phyloP scores from a whole-genome alignment of 2,797 vertebrate species.

The Gymnodraco acuticeps region DNA sequence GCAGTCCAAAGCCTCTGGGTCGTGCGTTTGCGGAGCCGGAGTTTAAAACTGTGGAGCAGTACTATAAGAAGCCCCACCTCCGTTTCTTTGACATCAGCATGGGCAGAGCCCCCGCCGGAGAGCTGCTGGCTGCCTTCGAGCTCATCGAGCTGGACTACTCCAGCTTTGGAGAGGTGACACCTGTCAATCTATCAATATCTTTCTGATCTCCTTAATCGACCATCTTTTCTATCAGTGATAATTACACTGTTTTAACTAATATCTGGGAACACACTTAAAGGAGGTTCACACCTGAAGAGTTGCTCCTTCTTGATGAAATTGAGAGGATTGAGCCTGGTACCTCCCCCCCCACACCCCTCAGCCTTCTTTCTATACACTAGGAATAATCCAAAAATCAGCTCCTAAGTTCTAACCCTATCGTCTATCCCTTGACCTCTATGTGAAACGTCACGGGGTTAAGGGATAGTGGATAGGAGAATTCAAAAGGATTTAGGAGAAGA shows the following conservation, averaged over 20 bases:
- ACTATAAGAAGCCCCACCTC: slow-evolving; percentile 86
- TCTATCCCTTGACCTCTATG: too few relatives aligned
- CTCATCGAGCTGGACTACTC: slow-evolving; percentile 94
- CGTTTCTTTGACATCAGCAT: slow-evolving; percentile 90
- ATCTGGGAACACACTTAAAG: background rate
- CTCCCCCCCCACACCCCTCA: too few relatives aligned
- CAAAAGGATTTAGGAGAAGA: too few relatives aligned
- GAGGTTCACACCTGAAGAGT: background rate
- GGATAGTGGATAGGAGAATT: too few relatives aligned
- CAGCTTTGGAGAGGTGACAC: slow-evolving; percentile 88
- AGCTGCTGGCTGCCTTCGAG: slow-evolving; percentile 93
- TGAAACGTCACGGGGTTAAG: too few relatives aligned
- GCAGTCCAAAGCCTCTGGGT: slow-evolving; percentile 86
- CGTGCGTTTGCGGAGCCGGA: slow-evolving; percentile 89
- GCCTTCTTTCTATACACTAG: background rate
- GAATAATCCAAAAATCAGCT: too few relatives aligned
- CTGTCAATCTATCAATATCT: slow-evolving; percentile 15
- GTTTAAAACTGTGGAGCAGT: slow-evolving; percentile 89
- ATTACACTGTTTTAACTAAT: too few relatives aligned
- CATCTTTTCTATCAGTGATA: background rate
- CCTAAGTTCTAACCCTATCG: too few relatives aligned
- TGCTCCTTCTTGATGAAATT: background rate
- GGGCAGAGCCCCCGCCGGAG: slow-evolving; percentile 86
- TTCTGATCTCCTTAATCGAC: background rate
- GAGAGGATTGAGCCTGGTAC: background rate